Base-by-base conservation (phyloP, 2,113 vertebrate genomes). In the Trichechus manatus region DNA sequence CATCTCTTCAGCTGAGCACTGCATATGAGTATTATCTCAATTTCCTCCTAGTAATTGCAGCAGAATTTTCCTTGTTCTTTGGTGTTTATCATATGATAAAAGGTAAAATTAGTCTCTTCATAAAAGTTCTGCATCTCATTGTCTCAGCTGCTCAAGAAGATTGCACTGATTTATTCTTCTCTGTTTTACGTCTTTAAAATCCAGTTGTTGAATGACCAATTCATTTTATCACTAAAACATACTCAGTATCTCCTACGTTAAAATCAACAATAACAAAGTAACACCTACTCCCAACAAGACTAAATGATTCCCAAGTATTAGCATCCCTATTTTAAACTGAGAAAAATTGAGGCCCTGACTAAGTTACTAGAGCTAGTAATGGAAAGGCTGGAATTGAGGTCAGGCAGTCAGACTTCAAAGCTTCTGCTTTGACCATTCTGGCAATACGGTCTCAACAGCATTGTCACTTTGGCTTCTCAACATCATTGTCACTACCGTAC, bases 41-140 rank as follows among this genome's bases (percentile, higher is more conserved):
- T 59, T 95, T 82, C 22, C 9, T 82, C 31, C 5, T 72, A 2
- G 10, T 72, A 86, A 72, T 53, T 75, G 9, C 23, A 61, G 68
- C 9, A 89, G 64, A 78, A 61, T 50, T 78, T 81, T 44, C 0
- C 33, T 14, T 64, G 1, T 17, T 66, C 3, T 89, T 89, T 56
- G 2, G 1, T 64, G 53, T 10, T 87, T 94, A n/a, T 63, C 11
- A 8, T 56, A 20, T 79, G 33, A 9, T 5, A 93, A 80, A 87
- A 79, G 53, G 6, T 36, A 33, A 70, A 86, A 27, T 56, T 64
- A 68, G 27, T 25, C 25, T 9, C 6, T 81, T 91, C 44, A 80
- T 3, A 56, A 83, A 89, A 3, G 0, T 72, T 80, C n/a, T 87
- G 1, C 1, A 10, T 80, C 0, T 1, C 22, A 5, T 4, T 36